Base-by-base conservation (phyloP, 2,113 vertebrate species). In the Zapornia atra region DNA sequence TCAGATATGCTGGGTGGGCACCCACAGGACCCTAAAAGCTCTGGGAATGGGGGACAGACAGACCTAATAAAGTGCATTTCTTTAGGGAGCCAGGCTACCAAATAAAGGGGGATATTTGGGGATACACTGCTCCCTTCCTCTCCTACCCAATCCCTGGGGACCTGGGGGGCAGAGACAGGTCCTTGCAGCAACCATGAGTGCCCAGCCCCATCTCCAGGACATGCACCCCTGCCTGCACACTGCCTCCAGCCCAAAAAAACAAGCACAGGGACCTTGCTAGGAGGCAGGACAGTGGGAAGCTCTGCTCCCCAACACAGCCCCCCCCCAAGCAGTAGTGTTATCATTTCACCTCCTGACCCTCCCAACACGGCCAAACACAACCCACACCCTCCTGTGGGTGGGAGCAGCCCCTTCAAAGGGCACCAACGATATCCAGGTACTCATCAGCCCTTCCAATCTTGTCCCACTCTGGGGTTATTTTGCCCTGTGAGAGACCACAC, bases 201-300 rank as follows among this genome's bases (percentile, higher is more conserved):
- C n/a, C 44, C 76, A 83, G 34, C 28, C 42, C 53, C 87, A 16
- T 3, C 72, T 69, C 64, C 57, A 68, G 83, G 25, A 64, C n/a
- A 56, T 1, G 0, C 0, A 48, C 46, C 29, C 50, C 59, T 82
- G 25, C 73, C 44, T 14, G n/a, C 31, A 33, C 1, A 0, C 10
- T 25, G 54, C 63, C 64, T 59, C 26, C 61, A 75, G 26, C 48
- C 57, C 31, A 1, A 19, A 80, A 80, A 46, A 18, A 33, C 1
- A 0, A 25, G 24, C 11, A 1, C 0, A 0, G 21, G n/a, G 17
- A 64, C 50, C 59, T 51, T 9, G 4, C 31, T 61, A 59, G 76
- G 84, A 44, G 65, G 38, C 10, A 8, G 10, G 6, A 1, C 54
- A 48, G 79, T 48, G 12, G 75, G 42, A 63, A 68, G 21, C 31